Conservation (phyloP, 2,113 vertebrate species). For the Naja naja region DNA sequence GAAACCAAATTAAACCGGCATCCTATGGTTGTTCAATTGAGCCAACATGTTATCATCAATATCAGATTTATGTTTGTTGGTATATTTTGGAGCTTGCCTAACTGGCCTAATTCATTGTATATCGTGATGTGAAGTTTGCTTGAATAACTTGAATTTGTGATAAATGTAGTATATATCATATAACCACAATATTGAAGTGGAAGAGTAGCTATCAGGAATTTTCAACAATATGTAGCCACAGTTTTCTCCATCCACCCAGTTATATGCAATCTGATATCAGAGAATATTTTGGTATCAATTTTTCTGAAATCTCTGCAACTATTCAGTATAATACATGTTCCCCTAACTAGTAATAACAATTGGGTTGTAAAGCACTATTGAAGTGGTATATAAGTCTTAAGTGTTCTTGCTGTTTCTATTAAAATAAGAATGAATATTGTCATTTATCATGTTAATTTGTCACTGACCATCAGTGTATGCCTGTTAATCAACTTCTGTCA, state of each 20-base stretch:
- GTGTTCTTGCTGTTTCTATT: not conserved
- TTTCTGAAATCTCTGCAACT: not conserved
- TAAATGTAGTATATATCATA: not conserved
- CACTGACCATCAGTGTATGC: not conserved
- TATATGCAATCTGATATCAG: not conserved
- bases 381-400: not conserved
- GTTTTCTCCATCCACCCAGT: not conserved
- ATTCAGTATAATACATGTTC: not conserved
- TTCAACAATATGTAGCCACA: not conserved
- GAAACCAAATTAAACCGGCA: not conserved
- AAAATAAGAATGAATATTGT: not conserved
- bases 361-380: not conserved
- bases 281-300: not conserved
- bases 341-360: not conserved
- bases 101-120: not conserved
- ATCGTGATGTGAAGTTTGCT: not conserved
- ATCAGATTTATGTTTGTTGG: not conserved
- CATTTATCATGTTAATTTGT: not conserved
- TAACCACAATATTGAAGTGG: not conserved
- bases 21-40: not conserved
- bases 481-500: not conserved
- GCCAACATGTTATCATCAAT: not conserved
- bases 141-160: not conserved
- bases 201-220: slow-evolving; percentile 2
- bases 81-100: not conserved